Evolutionary conservation across 2,113 vertebrate species (phyloP).

Genomic region (Hippocampus barbouri): DNA sequence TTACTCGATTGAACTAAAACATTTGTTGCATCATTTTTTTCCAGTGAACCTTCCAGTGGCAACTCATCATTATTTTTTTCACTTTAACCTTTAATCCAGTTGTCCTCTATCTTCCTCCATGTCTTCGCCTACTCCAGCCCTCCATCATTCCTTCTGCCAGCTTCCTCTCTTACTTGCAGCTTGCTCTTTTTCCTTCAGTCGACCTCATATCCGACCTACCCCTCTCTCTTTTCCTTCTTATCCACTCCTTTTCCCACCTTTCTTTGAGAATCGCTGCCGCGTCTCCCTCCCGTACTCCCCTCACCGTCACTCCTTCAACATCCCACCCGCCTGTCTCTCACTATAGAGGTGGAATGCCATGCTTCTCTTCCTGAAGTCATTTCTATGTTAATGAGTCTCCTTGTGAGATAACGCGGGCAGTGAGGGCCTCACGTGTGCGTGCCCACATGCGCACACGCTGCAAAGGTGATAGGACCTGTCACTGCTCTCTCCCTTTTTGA

Average conservation of each 20-base stretch:
- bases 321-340: slow-evolving; percentile 44
- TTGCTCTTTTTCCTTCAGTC: slow-evolving; percentile 10
- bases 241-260: neutral
- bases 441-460: slow-evolving; percentile 16
- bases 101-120: neutral
- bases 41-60: too few species aligned
- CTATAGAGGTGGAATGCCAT: slow-evolving; percentile 54
- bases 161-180: neutral
- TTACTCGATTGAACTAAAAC: too few species aligned
- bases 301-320: slow-evolving; percentile 7
- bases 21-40: too few species aligned
- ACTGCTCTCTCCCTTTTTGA: slow-evolving; percentile 46
- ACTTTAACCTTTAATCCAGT: neutral
- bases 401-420: slow-evolving; percentile 70
- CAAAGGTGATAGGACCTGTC: slow-evolving; percentile 61
- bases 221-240: slow-evolving; percentile 5
- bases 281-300: neutral
- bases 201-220: neutral
- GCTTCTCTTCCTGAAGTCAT: slow-evolving; percentile 74
- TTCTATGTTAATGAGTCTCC: slow-evolving; percentile 80
- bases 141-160: neutral
- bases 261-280: neutral
- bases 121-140: neutral
- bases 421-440: slow-evolving; percentile 45
- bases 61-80: neutral